A percentile compares a stretch with the other conserved stretches of the same genome.
Evolutionary conservation across 2,113 vertebrate genomes (phyloP).

Genomic region (Pica pica): DNA sequence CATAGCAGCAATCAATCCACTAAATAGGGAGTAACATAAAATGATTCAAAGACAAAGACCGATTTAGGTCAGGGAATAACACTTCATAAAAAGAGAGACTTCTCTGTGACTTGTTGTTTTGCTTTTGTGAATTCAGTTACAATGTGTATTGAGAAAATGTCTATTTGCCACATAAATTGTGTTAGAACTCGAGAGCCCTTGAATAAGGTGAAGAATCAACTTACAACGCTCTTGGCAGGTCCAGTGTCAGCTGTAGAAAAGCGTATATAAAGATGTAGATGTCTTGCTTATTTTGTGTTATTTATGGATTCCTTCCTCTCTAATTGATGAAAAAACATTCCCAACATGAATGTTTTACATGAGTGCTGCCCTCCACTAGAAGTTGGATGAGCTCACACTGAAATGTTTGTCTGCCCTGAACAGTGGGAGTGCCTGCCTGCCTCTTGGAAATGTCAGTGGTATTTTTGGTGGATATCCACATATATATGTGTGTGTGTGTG

Average conservation of each 20-base stretch:
- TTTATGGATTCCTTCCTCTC: background rate
- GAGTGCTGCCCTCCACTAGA: background rate
- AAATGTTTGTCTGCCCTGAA: background rate
- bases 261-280: background rate
- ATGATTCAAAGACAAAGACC: slow-evolving; percentile 73
- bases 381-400: background rate
- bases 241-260: background rate
- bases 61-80: slow-evolving; percentile 69
- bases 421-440: background rate
- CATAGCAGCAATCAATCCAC: slow-evolving; percentile 75
- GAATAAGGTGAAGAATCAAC: background rate
- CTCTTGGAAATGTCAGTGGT: background rate
- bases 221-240: background rate
- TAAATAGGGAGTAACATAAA: slow-evolving; percentile 70
- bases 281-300: background rate
- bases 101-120: slow-evolving; percentile 57
- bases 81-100: slow-evolving; percentile 51
- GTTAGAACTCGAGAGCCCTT: background rate
- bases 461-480: background rate
- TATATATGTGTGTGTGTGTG: rapidly evolving
- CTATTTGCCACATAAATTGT: background rate
- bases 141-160: slow-evolving; percentile 6
- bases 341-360: rapidly evolving
- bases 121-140: slow-evolving; percentile 36
- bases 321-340: background rate